Percentiles rank a stretch among this genome's conserved stretches.
These are phyloP conservation scores for Aporrectodea caliginosa DNA, from an alignment of 1,140 invertebrate genomes.

Conservation along the genomic window DNA sequence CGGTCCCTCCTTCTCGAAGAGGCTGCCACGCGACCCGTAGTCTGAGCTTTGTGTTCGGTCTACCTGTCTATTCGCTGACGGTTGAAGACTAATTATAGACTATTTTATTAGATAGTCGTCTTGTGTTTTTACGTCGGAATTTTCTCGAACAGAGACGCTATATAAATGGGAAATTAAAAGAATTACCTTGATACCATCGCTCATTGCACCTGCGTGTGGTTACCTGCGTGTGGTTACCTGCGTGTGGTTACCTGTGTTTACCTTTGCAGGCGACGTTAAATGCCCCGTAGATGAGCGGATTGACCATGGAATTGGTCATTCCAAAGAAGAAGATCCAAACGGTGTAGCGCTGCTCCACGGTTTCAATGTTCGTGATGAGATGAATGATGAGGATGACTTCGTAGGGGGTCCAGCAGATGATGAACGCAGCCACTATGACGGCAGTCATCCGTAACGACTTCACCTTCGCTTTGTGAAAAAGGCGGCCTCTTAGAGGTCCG, in stretches of 20 bases:
- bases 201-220: no score
- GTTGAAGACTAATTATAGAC: no score
- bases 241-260: background rate
- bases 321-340: slow-evolving; percentile 59
- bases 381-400: slow-evolving; percentile 53
- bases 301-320: slow-evolving; percentile 80
- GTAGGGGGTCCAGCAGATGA: slow-evolving; percentile 63
- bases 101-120: no score
- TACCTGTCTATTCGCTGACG: no score
- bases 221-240: background rate
- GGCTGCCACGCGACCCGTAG: no score
- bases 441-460: slow-evolving; percentile 77
- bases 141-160: no score
- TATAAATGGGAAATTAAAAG: no score
- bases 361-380: slow-evolving; percentile 61
- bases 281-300: slow-evolving; percentile 81
- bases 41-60: no score
- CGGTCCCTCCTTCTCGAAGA: no score
- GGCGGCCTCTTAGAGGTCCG: slow-evolving; percentile 47
- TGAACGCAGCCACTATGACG: slow-evolving; percentile 65
- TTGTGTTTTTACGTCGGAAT: no score
- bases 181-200: no score
- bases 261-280: slow-evolving; percentile 55
- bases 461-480: slow-evolving; percentile 71
- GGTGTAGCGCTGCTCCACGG: slow-evolving; percentile 55